A percentile compares a stretch with the other conserved stretches of the same genome.
phyloP scores from a whole-genome alignment of 1,140 invertebrate species.

The Pectinophora gossypiella region DNA sequence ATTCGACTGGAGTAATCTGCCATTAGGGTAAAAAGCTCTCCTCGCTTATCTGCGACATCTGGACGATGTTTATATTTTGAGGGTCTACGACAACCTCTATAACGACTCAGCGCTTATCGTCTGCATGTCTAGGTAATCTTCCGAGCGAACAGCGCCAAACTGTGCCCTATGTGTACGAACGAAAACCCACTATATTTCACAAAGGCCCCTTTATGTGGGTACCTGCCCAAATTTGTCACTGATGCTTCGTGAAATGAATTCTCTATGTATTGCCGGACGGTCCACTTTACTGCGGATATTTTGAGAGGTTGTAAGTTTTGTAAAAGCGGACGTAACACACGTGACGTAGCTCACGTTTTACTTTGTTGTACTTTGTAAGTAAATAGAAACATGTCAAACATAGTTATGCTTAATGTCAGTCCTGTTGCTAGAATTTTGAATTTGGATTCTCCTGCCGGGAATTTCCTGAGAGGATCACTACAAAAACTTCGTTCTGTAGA shows the following conservation, averaged over 20 bases:
- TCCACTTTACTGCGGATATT: not conserved
- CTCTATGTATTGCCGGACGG: not conserved
- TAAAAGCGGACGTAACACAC: slow-evolving; percentile 12
- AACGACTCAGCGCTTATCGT: slow-evolving; percentile 60
- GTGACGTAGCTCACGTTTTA: slow-evolving; percentile 8
- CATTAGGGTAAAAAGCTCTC: slow-evolving; percentile 65
- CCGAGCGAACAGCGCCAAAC: slow-evolving; percentile 26
- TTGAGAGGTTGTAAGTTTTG: not conserved
- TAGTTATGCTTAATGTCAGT: slow-evolving; percentile 32
- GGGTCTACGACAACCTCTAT: slow-evolving; percentile 64
- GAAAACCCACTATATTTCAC: slow-evolving; percentile 20
- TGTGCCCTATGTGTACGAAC: slow-evolving; percentile 26
- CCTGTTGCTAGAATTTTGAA: slow-evolving; percentile 28
- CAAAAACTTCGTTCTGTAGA: too few relatives aligned
- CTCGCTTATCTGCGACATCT: slow-evolving; percentile 66
- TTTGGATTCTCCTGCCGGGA: slow-evolving; percentile 17
- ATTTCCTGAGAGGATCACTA: too few relatives aligned
- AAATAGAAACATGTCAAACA: slow-evolving; percentile 37
- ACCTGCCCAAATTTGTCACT: slow-evolving; percentile 13
- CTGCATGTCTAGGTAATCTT: slow-evolving; percentile 62
- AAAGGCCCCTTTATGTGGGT: slow-evolving; percentile 12
- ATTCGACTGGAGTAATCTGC: slow-evolving; percentile 56
- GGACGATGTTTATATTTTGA: slow-evolving; percentile 68
- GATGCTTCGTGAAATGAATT: not conserved
- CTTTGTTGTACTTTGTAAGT: slow-evolving; percentile 5